These are phyloP conservation scores for Gnatocerus cornutus DNA, from an alignment of 2,888 invertebrate species.

Conservation along the genomic window DNA sequence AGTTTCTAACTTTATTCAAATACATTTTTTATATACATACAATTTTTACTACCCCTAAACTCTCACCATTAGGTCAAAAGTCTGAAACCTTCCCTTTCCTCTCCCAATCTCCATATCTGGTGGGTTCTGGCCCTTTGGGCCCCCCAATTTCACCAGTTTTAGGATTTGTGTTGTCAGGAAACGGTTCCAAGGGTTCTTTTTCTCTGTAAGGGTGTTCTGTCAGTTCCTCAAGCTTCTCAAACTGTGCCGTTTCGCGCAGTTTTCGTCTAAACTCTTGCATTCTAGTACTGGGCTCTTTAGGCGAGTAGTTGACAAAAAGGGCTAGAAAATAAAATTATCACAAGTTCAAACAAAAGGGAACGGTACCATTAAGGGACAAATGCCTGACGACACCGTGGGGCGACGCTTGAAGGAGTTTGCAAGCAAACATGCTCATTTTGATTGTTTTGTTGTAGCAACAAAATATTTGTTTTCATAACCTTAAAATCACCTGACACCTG, in stretches of 20 bases:
- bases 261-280: constrained; percentile 84
- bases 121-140: constrained; percentile 97
- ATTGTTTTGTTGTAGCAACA: not conserved
- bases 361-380: constrained; percentile 8
- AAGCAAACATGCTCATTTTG: not conserved
- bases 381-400: not conserved
- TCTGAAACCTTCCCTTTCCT: constrained; percentile 97
- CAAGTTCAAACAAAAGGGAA: not conserved
- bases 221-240: constrained; percentile 85
- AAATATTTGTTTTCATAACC: constrained; percentile 2
- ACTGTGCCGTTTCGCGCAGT: constrained; percentile 77
- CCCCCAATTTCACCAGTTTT: constrained; percentile 96
- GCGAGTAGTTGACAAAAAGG: constrained; percentile 40
- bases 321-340: constrained; percentile 4
- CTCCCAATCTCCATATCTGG: constrained; percentile 99
- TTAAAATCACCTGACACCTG: not conserved
- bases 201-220: constrained; percentile 84
- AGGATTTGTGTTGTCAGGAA: constrained; percentile 92
- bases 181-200: constrained; percentile 87
- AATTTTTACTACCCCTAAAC: not conserved
- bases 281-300: constrained; percentile 69
- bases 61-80: constrained; percentile 77
- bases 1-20: constrained; percentile 45
- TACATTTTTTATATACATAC: constrained; percentile 41
- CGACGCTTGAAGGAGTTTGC: not conserved